Percentiles rank a stretch among this genome's conserved stretches.
These are phyloP conservation scores for Brachyhypopomus gauderio DNA, from an alignment of 2,113 vertebrate species.

Conservation along the genomic window DNA sequence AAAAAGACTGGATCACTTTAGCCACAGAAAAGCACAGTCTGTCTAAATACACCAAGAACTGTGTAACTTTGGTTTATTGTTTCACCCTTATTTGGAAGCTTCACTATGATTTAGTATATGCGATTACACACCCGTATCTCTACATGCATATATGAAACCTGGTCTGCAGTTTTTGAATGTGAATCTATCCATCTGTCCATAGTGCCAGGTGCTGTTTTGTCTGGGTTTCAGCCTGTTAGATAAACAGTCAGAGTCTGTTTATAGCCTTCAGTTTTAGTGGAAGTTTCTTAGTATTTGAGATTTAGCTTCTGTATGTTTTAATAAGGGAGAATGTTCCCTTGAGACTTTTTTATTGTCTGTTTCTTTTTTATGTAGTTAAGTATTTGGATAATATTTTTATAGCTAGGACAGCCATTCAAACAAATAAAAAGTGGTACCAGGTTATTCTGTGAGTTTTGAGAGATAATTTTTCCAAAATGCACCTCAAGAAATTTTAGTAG, in stretches of 20 bases:
- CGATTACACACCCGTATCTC: constrained; percentile 64
- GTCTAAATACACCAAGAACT: background rate
- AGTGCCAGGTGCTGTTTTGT: constrained; percentile 27
- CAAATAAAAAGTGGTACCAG: background rate
- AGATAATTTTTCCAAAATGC: background rate
- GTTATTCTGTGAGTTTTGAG: background rate
- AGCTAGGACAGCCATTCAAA: constrained; percentile 5
- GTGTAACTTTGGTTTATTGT: background rate
- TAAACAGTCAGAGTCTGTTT: background rate
- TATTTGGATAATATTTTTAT: constrained; percentile 5
- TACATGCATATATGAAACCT: constrained; percentile 64
- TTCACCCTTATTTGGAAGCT: constrained; percentile 31
- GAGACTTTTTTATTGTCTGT: background rate
- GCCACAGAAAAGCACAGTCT: background rate
- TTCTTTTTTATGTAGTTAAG: background rate
- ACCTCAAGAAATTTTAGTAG: background rate
- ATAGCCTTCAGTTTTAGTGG: background rate
- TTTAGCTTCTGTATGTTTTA: background rate
- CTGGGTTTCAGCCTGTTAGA: background rate
- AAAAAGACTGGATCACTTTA: background rate
- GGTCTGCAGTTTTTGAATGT: constrained; percentile 57
- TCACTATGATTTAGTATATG: constrained; percentile 49
- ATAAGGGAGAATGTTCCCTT: background rate
- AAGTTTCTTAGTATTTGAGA: constrained; percentile 13
- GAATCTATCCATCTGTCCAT: constrained; percentile 9